Conservation (phyloP, 2,113 vertebrate genomes). For the Accipiter cooperii region DNA sequence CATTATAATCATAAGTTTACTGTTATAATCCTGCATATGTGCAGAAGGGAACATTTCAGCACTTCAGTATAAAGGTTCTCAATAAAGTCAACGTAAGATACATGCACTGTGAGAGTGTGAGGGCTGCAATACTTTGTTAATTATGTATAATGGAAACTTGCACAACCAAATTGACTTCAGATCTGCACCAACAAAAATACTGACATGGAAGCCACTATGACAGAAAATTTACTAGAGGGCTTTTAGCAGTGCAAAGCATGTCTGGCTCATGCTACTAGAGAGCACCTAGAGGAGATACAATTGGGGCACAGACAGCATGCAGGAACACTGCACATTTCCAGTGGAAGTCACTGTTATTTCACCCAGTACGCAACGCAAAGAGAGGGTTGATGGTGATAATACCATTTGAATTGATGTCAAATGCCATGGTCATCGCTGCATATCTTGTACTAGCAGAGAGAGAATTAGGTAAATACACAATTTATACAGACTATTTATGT, state of each 20-base stretch:
- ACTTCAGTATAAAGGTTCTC: background rate
- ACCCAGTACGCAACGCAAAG: background rate
- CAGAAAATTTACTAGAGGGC: background rate
- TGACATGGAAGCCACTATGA: background rate
- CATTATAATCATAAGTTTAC: background rate
- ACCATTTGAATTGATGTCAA: background rate
- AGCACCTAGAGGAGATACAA: background rate
- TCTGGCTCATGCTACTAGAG: background rate
- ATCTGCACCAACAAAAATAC: background rate
- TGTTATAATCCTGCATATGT: background rate
- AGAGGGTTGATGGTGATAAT: background rate
- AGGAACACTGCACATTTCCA: background rate
- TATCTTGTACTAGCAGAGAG: background rate
- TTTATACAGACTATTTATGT: background rate
- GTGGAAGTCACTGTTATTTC: background rate
- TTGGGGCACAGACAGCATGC: fast-evolving
- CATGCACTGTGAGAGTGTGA: background rate
- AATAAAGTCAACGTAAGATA: background rate
- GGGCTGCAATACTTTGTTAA: background rate
- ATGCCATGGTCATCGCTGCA: background rate
- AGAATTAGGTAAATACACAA: background rate
- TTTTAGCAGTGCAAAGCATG: background rate
- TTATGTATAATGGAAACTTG: background rate
- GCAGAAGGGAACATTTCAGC: background rate
- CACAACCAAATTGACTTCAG: background rate